Percentiles rank a stretch among this genome's conserved stretches.
Evolutionary conservation across 1,140 invertebrate genomes (phyloP).

Genomic region (Stenopsyche tienmushanensis): DNA sequence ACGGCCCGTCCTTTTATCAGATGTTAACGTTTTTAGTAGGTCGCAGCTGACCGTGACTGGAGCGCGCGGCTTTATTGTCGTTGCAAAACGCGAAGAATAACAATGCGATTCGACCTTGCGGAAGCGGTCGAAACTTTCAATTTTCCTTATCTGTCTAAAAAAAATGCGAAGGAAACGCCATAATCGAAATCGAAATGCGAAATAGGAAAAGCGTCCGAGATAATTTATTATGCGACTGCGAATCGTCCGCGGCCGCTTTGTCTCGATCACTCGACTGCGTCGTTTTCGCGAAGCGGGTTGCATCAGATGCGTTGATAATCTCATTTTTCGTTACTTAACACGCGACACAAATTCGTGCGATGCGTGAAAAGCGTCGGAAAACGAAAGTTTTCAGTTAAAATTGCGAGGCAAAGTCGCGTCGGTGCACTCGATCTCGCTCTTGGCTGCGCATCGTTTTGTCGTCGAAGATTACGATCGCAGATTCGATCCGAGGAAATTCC

Average conservation of each 20-base stretch:
- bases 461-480: too few relatives aligned
- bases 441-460: too few relatives aligned
- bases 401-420: too few relatives aligned
- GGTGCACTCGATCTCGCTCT: too few relatives aligned
- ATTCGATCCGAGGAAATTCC: too few relatives aligned
- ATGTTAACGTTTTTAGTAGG: too few relatives aligned
- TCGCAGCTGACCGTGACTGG: too few relatives aligned
- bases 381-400: too few relatives aligned
- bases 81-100: neutral
- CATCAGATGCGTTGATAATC: slow-evolving; percentile 1
- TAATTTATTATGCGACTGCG: neutral
- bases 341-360: too few relatives aligned
- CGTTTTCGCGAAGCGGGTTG: slow-evolving; percentile 6
- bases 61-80: neutral
- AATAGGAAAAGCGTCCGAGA: slow-evolving; percentile 7
- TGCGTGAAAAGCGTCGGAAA: too few relatives aligned
- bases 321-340: too few relatives aligned
- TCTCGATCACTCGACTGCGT: slow-evolving; percentile 3
- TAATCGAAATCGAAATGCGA: slow-evolving; percentile 1
- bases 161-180: slow-evolving; percentile 7
- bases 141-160: slow-evolving; percentile 18
- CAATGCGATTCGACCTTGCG: slow-evolving; percentile 16
- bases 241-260: neutral
- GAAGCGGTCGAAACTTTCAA: slow-evolving; percentile 7
- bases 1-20: too few relatives aligned